These are phyloP conservation scores for Vesta saturnalis DNA, from an alignment of 2,888 invertebrate species.

Conservation along the genomic window DNA sequence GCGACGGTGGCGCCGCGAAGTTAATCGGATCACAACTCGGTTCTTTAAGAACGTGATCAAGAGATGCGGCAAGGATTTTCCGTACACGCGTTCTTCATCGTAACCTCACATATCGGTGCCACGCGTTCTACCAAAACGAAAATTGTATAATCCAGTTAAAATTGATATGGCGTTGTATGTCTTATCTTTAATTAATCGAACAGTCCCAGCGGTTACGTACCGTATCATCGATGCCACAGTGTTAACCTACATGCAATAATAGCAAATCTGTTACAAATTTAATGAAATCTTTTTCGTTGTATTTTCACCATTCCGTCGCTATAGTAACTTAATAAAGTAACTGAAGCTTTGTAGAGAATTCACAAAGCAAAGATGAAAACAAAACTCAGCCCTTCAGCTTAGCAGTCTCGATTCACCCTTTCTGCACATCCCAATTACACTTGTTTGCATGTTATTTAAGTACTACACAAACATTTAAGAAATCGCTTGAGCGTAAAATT, in stretches of 20 bases:
- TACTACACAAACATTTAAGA: constrained; percentile 40
- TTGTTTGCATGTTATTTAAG: constrained; percentile 41
- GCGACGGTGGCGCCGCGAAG: constrained; percentile 59
- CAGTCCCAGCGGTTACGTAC: background rate
- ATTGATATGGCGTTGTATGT: constrained; percentile 62
- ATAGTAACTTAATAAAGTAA: constrained; percentile 53
- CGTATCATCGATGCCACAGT: background rate
- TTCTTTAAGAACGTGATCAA: constrained; percentile 62
- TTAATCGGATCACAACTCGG: constrained; percentile 63
- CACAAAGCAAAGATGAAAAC: constrained; percentile 50
- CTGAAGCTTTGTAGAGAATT: constrained; percentile 46
- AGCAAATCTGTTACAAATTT: constrained; percentile 56
- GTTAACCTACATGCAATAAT: constrained; percentile 53
- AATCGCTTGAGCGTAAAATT: constrained; percentile 57
- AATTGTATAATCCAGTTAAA: constrained; percentile 62
- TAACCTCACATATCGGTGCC: constrained; percentile 56
- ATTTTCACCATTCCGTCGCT: constrained; percentile 47
- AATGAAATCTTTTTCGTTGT: constrained; percentile 45
- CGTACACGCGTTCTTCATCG: constrained; percentile 54
- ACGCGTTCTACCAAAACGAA: constrained; percentile 52
- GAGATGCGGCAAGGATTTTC: constrained; percentile 60
- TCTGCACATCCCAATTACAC: constrained; percentile 47
- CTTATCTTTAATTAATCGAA: constrained; percentile 63
- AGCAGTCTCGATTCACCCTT: constrained; percentile 49
- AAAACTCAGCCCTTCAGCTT: constrained; percentile 51